Evolutionary conservation across 1,140 invertebrate genomes (phyloP), one percentile per base, ranked within the genome.

Genomic region (Sarcophaga peregrina): DNA sequence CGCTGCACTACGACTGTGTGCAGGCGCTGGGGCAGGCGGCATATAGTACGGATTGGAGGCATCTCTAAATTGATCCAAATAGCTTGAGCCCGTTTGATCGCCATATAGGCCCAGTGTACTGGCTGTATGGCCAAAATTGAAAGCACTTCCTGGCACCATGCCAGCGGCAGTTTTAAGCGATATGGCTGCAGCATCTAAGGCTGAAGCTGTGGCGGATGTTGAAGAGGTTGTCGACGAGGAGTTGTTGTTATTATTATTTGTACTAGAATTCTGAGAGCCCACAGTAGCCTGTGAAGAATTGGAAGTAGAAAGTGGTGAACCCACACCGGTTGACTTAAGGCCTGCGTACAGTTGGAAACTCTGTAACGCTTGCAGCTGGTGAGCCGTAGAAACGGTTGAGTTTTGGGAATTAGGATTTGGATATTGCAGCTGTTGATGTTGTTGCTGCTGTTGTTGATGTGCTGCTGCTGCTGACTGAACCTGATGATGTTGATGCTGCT

Each of bases 81-180:
- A 94, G 47, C 92, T 92, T 80, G 86, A 87, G 1, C 86, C 86
- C 0, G 86, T 86, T 20, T 86, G 85, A 48, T 81, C 84, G 3
- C 91, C 91, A 83, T 94, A 93, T 20, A 93, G 87, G 3, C 91
- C 89, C 83, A 94, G 91, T 17, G 75, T 78, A 0, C 88, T 87
- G 73, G 92, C 91, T 0, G 93, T 90, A 8, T 93, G 91, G 45
- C 93, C 93, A 86, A 94, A 95, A 86, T 94, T 95, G 83, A 95
- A 95, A 82, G 94, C 93, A 87, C 93, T 94, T 25, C 93, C 92
- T 0, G 94, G 93, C 78, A 95, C 93, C 85, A 94, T 93, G 84
- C 92, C 93, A 0, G 86, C 84, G 0, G 92, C 88, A 52, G 93
- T 93, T 83, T 93, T 93, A 15, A 92, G 85, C 8, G 92, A 91